phyloP scores from a whole-genome alignment of 2,797 vertebrate genomes.

The Malurus leucopterus region DNA sequence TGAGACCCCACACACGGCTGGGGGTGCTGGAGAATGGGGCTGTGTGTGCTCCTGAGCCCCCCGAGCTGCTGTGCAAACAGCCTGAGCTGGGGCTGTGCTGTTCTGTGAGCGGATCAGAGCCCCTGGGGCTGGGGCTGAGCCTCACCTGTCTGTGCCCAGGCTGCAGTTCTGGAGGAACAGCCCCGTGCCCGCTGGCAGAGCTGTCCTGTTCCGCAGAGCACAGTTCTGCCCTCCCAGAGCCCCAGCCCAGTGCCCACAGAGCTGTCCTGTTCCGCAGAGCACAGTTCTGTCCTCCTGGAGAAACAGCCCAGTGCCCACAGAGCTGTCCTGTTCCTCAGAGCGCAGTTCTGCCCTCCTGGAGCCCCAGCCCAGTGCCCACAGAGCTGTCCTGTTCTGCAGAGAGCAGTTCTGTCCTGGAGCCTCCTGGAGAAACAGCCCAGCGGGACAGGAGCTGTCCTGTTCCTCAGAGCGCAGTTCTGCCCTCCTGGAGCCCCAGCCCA shows the following conservation, averaged over 20 bases:
- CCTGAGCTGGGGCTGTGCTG: not conserved
- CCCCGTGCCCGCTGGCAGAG: not conserved
- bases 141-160: not conserved
- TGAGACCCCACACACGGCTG: rapidly evolving
- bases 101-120: not conserved
- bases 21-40: not conserved
- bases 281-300: not conserved
- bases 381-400: rapidly evolving
- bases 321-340: rapidly evolving
- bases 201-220: rapidly evolving
- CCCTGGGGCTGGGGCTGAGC: rapidly evolving
- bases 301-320: not conserved
- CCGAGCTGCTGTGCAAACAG: not conserved
- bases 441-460: rapidly evolving
- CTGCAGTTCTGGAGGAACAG: not conserved
- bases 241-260: not conserved
- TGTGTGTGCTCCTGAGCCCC: not conserved
- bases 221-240: not conserved
- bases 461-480: rapidly evolving
- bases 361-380: not conserved
- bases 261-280: rapidly evolving
- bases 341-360: rapidly evolving
- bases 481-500: not conserved
- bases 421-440: not conserved
- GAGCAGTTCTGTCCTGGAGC: rapidly evolving